Evolutionary conservation across 92 coral and sea anemone species (phyloP).

Genomic region (Porites rus): DNA sequence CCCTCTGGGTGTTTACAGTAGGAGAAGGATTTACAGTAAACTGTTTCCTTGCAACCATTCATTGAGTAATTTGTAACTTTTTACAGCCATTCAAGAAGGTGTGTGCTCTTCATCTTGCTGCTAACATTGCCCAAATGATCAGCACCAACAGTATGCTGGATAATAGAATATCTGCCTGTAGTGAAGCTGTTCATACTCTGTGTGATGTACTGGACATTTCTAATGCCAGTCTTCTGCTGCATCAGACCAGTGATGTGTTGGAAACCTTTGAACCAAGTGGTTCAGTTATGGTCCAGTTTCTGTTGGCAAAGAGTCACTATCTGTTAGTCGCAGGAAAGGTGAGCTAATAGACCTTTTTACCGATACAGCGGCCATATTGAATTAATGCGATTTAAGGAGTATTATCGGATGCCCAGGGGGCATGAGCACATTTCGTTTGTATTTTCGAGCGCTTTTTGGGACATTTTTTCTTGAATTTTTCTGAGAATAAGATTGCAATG

Average conservation of each 20-base stretch:
- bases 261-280: conserved; percentile 51
- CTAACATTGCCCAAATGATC: conserved; percentile 66
- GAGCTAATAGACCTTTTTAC: no score
- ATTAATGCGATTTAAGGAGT: no score
- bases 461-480: no score
- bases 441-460: no score
- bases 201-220: conserved; percentile 74
- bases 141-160: conserved; percentile 65
- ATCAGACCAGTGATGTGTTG: conserved; percentile 55
- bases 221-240: conserved; percentile 70
- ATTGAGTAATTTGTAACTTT: not conserved
- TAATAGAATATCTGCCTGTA: conserved; percentile 62
- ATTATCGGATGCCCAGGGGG: no score
- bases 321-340: conserved; percentile 85
- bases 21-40: no score
- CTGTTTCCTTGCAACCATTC: no score
- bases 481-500: no score
- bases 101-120: conserved; percentile 80
- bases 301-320: conserved; percentile 79
- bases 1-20: no score
- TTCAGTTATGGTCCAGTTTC: conserved; percentile 47
- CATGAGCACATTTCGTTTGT: no score
- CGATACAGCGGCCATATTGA: no score
- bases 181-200: conserved; percentile 81
- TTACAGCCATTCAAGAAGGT: conserved; percentile 81